These are phyloP conservation scores for Paramormyrops hopkinsi DNA, from an alignment of 2,797 vertebrate genomes.

Conservation along the genomic window DNA sequence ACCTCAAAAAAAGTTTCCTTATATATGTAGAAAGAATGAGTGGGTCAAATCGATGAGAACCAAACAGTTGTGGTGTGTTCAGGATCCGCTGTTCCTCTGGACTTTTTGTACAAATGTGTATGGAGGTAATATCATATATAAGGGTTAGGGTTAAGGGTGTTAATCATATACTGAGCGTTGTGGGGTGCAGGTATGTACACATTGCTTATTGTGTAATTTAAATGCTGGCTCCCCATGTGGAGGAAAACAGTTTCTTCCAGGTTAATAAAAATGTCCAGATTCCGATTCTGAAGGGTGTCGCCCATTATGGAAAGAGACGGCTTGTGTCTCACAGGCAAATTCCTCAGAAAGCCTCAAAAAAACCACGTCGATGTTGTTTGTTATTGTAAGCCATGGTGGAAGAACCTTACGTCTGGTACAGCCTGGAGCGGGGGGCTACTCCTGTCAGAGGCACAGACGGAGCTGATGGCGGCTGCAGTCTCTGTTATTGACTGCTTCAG, in stretches of 20 bases:
- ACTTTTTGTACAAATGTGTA: not conserved
- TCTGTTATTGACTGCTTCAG: not conserved
- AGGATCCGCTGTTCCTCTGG: not conserved
- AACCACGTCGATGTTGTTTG: not conserved
- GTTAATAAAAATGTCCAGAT: not conserved
- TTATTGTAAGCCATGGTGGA: not conserved
- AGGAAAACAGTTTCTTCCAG: not conserved
- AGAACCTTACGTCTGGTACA: not conserved
- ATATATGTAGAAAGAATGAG: not conserved
- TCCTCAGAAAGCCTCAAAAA: not conserved
- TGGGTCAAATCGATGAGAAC: not conserved
- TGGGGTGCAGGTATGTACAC: not conserved
- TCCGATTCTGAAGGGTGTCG: not conserved
- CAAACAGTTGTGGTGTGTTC: not conserved
- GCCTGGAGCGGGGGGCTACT: not conserved
- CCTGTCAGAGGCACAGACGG: not conserved
- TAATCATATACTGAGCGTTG: not conserved
- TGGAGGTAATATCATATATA: not conserved
- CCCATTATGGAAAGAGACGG: not conserved
- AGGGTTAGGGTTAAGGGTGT: not conserved
- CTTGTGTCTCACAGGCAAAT: not conserved
- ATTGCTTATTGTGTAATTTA: not conserved
- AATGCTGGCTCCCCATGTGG: not conserved
- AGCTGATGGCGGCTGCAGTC: not conserved
- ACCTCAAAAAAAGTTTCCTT: not conserved